Base-by-base conservation (phyloP, 2,797 vertebrate species). In the Huso huso region DNA sequence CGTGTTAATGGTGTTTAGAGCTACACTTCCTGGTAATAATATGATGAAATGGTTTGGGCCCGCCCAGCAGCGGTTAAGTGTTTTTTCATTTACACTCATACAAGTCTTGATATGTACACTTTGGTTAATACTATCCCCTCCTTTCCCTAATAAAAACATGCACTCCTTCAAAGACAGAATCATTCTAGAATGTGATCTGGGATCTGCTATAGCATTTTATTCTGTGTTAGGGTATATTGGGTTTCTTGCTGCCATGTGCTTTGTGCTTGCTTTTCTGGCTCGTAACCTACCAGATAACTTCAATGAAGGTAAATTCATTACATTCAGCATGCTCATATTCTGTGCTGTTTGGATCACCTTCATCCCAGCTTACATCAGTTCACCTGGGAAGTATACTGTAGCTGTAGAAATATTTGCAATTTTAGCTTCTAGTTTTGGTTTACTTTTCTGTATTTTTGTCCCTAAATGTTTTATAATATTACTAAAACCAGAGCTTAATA, bases 331-430 rank as follows among this genome's bases (percentile, higher is more conserved):
- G 87, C 6, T 90, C 49, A 89, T 88, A 74, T 88, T 88, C 76
- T 88, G 84, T 70, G 83, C 83, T 0, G 88, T 89, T 0, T 89
- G 87, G 87, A 78, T 90, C 66, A 84, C 87, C 0, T 90, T 90
- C 49, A 88, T 90, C 23, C 88, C 88, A 15, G 85, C 88, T 0
- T 90, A 90, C 74, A 81, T 84, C 65, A 88, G 88, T 72, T 86
- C 87, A n/a, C 88, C 87, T 66, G 88, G 87, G 1, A 89, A 90
- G 61, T 89, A 87, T n/a, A 86, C 76, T 51, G 88, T 88, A 0
- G 87, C 88, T 48, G 88, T 89, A 18, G 88, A 89, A 61, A 88
- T 89, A 73, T 90, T 90, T 82, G 89, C 86, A 0, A 90, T 90
- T 70, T 66, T 90, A 51, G 88, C 88, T 0, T 89, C 89, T 0